Evolutionary conservation across 2,113 vertebrate species (phyloP).

Genomic region (Calonectris borealis): DNA sequence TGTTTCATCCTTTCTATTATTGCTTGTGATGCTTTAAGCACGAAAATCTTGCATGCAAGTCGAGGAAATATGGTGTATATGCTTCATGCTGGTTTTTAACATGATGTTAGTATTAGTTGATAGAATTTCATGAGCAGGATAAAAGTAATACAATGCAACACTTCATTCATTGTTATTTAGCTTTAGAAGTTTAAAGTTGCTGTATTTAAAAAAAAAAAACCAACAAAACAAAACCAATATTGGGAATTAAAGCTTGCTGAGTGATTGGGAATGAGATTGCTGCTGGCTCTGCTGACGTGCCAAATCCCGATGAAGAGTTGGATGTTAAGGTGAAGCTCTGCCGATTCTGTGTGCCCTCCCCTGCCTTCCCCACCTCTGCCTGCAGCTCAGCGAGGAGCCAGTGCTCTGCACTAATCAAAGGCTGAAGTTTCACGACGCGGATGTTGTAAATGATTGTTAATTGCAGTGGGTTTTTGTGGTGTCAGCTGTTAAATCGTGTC

Average conservation of each 20-base stretch:
- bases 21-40: background rate
- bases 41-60: background rate
- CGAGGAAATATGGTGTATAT: background rate
- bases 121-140: background rate
- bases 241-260: background rate
- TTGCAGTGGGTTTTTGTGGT: background rate
- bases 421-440: accelerated
- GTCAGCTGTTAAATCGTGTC: background rate
- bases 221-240: background rate
- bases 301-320: background rate
- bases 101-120: background rate
- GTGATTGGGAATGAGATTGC: background rate
- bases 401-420: background rate
- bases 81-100: background rate
- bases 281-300: background rate
- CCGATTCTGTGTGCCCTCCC: background rate
- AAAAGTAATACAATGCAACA: background rate
- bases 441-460: background rate
- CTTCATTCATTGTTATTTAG: background rate
- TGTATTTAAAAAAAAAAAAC: background rate
- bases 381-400: background rate
- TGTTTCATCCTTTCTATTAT: background rate
- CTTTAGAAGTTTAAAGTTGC: background rate
- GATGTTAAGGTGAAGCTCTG: background rate
- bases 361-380: background rate